Base-by-base conservation (phyloP, 1,140 invertebrate species). In the Caerostris extrusa region DNA sequence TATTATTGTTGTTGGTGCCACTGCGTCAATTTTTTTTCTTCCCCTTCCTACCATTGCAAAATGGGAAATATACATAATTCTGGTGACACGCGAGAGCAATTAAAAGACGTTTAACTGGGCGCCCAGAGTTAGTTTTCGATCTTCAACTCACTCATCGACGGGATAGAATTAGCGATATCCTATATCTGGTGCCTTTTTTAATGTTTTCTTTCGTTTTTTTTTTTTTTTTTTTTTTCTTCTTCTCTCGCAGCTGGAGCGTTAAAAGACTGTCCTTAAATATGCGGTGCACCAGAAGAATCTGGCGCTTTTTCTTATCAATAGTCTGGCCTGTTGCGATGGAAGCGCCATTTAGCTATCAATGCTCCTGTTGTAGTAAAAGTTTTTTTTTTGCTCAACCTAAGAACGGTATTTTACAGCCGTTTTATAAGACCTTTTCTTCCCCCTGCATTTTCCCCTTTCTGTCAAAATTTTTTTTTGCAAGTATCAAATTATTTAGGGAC, bases 271-370 rank as follows among this genome's bases (percentile, higher is more conserved):
- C 60, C 60, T 85, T 88, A 88, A 88, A 64, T n/a, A n/a, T 5
- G 86, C 82, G 55, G 53, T 85, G 82, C 57, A 58, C 55, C 82
- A 57, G 82, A n/a, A 58, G 57, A 85, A 57, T 57, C 58, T 88
- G 86, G 86, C 86, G 86, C 86, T 88, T 88, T 64, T 64, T 50
- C 60, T 88, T 61, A 61, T 64, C 57, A 61, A 64, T 61, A 53
- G 86, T 88, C 86, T 88, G 86, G 86, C 34, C 64, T 88, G 86
- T 88, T 64, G 53, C n/a, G 82, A 58, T 85, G 82, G 57, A 14
- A 56, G n/a, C 53, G 7, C 82, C 82, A 34, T 77, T 77, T 85
- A 85, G 82, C 3, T 85, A 85, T 85, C 82, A 85, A 85, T 85
- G 82, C 57, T 50, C 19, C 69, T 77, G 69, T 77, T 77, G 69